Base-by-base conservation (phyloP, 2,113 vertebrate genomes). In the Cichladusa arquata region DNA sequence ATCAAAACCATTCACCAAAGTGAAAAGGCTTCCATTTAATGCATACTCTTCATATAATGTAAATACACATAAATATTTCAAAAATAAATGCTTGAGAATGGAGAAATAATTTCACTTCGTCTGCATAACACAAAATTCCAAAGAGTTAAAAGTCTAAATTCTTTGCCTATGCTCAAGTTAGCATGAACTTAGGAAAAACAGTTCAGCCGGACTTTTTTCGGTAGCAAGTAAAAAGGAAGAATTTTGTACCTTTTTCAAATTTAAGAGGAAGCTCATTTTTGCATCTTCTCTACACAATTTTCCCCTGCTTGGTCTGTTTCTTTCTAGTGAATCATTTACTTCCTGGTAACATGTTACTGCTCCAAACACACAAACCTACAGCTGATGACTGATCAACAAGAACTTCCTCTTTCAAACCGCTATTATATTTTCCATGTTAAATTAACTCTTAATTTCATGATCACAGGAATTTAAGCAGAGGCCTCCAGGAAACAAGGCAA, bases 381-480 rank as follows among this genome's bases (percentile, higher is more conserved):
- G 62, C 81, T 5, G 60, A 92, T 31, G 94, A 69, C 92, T 92
- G 82, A 95, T 56, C 79, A 86, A 89, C 36, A 81, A 96, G 87
- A 82, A 89, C 92, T 97, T 97, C 96, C 96, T 97, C 84, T 96
- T 97, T 95, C 72, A 92, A 94, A 90, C 53, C 77, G 64, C 8
- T 85, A 53, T 51, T 96, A 22, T 29, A 92, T 84, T 94, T 96
- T 93, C 86, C 79, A 66, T 7, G 4, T 90, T 71, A 86, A 90
- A 88, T 92, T 90, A 94, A 95, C 34, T 74, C 70, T 61, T 86
- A 22, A 90, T 83, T 93, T 69, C 2, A 5, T 20, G 22, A 93
- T 77, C 47, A 82, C 81, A 94, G 93, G 86, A 96, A 92, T 71
- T 93, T 60, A 53, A 90, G 60, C n/a, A 81, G 69, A 82, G 38